Evolutionary conservation across 2,888 invertebrate genomes (phyloP).

Genomic region (Sacculina carcini): DNA sequence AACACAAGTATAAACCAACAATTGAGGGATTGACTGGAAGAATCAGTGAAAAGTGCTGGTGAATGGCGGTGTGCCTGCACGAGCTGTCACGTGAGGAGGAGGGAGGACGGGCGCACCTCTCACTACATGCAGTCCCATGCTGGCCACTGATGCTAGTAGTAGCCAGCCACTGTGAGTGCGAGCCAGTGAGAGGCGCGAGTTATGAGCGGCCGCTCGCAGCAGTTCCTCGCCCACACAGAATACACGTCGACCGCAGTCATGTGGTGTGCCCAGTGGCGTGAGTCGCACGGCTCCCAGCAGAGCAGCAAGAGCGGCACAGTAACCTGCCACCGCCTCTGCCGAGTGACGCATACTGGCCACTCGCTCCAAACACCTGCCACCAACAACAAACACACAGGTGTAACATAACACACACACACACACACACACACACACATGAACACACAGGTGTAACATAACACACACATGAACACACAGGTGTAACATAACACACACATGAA

Average conservation of each 20-base stretch:
- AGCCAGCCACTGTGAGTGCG: slow-evolving; percentile 95
- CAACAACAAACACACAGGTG: too few species aligned
- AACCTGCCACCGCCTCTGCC: slow-evolving; percentile 33
- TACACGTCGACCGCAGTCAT: too few species aligned
- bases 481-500: too few species aligned
- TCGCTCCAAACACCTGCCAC: slow-evolving; percentile 41
- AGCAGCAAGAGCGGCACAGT: slow-evolving; percentile 77
- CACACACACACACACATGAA: too few species aligned
- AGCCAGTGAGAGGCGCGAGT: slow-evolving; percentile 74
- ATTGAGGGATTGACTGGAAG: too few species aligned
- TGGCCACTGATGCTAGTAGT: slow-evolving; percentile 85
- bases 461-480: too few species aligned
- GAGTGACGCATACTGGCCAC: slow-evolving; percentile 70
- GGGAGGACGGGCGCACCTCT: neutral
- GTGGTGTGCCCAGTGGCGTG: slow-evolving; percentile 79
- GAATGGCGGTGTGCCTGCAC: too few species aligned
- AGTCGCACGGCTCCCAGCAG: slow-evolving; percentile 69
- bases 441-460: too few species aligned
- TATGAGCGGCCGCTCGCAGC: slow-evolving; percentile 81
- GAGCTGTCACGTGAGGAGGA: too few species aligned
- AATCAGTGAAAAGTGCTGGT: too few species aligned
- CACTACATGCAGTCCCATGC: slow-evolving; percentile 34
- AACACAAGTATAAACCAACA: too few species aligned
- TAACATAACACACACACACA: too few species aligned
- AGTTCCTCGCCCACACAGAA: slow-evolving; percentile 70